These are phyloP conservation scores for Herpailurus yagouaroundi DNA, from an alignment of 2,113 vertebrate species.

Conservation along the genomic window DNA sequence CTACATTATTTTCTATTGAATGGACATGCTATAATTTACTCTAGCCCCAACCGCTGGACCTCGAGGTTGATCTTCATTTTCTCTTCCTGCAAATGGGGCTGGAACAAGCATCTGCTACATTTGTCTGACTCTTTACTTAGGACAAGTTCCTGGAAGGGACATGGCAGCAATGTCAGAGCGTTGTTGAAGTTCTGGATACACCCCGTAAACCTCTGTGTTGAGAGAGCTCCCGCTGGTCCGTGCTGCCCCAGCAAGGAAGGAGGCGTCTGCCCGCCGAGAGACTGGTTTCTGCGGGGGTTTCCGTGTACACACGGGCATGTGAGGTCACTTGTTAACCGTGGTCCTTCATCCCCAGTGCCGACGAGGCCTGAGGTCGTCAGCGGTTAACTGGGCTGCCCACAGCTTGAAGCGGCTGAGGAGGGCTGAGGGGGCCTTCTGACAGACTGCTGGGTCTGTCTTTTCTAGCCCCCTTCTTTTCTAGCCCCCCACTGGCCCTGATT, in stretches of 20 bases:
- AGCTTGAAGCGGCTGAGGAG: accelerated
- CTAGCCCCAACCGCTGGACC: neutral
- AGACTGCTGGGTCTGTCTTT: neutral
- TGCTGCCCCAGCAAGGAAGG: neutral
- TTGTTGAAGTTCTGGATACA: neutral
- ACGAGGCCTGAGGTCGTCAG: neutral
- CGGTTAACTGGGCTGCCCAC: neutral
- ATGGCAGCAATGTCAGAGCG: neutral
- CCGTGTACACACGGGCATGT: constrained; percentile 2
- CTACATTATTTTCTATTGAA: neutral
- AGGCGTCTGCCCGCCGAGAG: neutral
- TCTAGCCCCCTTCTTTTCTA: neutral
- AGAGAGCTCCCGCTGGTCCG: neutral
- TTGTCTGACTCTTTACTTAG: neutral
- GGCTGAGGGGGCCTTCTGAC: neutral
- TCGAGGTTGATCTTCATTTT: neutral
- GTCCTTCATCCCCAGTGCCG: neutral
- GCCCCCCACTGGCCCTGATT: neutral
- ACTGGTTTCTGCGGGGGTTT: neutral
- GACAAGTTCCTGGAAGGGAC: neutral
- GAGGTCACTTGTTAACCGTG: constrained; percentile 49
- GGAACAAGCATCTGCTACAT: neutral
- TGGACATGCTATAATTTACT: neutral
- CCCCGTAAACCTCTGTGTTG: neutral
- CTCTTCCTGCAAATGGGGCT: neutral